A percentile compares a stretch with the other conserved stretches of the same genome.
Conservation (phyloP, 1,140 invertebrate genomes). For the Plectus sambesii region DNA sequence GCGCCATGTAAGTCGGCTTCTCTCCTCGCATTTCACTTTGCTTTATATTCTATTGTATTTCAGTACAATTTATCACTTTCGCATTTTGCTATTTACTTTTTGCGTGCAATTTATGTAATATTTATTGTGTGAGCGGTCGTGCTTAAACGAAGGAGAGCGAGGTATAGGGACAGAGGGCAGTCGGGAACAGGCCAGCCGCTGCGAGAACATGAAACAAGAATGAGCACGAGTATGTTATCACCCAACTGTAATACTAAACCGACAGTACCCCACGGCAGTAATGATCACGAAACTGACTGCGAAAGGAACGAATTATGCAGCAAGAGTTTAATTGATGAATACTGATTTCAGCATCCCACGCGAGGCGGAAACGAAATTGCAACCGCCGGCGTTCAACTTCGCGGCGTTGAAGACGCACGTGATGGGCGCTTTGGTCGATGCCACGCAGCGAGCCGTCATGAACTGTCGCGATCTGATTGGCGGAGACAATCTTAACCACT, state of each 20-base stretch:
- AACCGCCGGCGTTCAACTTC: slow-evolving; percentile 84
- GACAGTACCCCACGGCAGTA: not conserved
- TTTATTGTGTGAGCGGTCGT: too few species aligned
- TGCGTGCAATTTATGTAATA: not conserved
- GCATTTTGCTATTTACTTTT: too few species aligned
- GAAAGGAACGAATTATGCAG: not conserved
- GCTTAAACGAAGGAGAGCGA: too few species aligned
- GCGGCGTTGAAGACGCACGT: slow-evolving; percentile 82
- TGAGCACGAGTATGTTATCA: not conserved
- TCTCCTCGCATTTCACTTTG: slow-evolving; percentile 31
- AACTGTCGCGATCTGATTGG: slow-evolving; percentile 97
- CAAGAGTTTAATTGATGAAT: not conserved
- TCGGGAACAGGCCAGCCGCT: too few species aligned
- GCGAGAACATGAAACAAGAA: slow-evolving; percentile 3
- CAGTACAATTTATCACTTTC: too few species aligned
- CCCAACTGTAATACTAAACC: not conserved
- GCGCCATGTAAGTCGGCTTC: slow-evolving; percentile 16
- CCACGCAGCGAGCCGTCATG: slow-evolving; percentile 85
- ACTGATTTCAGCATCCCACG: slow-evolving; percentile 47
- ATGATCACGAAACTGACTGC: not conserved
- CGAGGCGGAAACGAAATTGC: slow-evolving; percentile 72
- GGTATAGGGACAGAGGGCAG: too few species aligned
- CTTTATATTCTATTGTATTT: too few species aligned
- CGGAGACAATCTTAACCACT: slow-evolving; percentile 91
- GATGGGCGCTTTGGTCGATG: slow-evolving; percentile 82